Evolutionary conservation across 2,888 invertebrate genomes (phyloP), one percentile per base, ranked within the genome.

Genomic region (Horisme vitalbata): DNA sequence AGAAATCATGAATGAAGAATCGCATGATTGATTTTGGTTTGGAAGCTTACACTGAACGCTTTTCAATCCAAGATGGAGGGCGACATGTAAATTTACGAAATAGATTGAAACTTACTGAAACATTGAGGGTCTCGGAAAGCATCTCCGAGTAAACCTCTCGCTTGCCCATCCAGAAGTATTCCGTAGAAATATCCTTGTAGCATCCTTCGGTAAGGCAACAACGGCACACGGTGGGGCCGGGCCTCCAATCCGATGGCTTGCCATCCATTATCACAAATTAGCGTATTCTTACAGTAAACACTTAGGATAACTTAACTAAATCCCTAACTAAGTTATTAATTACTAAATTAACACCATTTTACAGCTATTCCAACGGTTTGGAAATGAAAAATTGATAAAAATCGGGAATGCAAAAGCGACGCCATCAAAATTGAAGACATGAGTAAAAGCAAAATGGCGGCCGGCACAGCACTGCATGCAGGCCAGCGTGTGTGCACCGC

Each of bases 101-200:
- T 11, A 30, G 5, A 23, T 8, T 7, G 18, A 12, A 15, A 43
- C 87, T 84, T 67, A 88, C 88, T 20, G 68, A 66, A 11, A 88
- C 52, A 52, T 73, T 80, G 9, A 88, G 78, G 8, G 84, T 79
- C 1, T 86, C 81, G 1, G 70, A 61, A 11, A 89, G 73, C 87
- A 89, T 88, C 63, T 88, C 88, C 2, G 80, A 69, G 55, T 89
- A 89, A 18, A 88, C 85, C 69, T 89, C 88, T 27, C 83, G 71
- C 53, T 85, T 86, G 47, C 88, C 88, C 88, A 89, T 89, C 88
- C 88, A 89, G 56, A 88, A 87, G 71, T 89, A 89, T 75, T 88
- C 87, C 8, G 88, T 87, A 21, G 88, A 85, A 68, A 89, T 87
- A 58, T 89, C 88, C 61, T 89, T 89, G 55, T 89, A 88, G 48